Conservation (phyloP, 1,140 invertebrate species). For the Pseudobourletiella spinata region DNA sequence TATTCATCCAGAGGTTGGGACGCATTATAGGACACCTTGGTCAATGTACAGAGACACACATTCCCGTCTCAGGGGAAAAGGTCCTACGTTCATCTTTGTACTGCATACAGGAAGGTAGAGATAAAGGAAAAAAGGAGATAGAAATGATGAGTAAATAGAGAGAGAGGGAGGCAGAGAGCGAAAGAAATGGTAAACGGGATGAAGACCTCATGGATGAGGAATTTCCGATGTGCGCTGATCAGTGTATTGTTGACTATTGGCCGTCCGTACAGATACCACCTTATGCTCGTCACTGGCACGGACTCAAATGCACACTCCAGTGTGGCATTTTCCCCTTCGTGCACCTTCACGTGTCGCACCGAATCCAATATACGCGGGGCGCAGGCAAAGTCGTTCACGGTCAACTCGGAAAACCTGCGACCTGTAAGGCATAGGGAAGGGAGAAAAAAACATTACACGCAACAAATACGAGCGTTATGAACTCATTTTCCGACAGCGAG, state of each 20-base stretch:
- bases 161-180: too few relatives aligned
- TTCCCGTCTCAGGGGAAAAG: too few relatives aligned
- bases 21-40: too few relatives aligned
- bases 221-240: conserved; percentile 62
- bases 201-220: conserved; percentile 67
- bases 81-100: too few relatives aligned
- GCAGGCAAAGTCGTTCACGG: conserved; percentile 77
- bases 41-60: background rate
- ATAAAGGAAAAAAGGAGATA: background rate
- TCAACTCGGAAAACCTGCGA: conserved; percentile 57
- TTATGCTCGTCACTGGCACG: conserved; percentile 67
- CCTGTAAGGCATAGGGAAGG: conserved; percentile 28
- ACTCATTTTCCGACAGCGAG: too few relatives aligned
- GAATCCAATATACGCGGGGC: conserved; percentile 63
- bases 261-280: conserved; percentile 79
- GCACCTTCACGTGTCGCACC: conserved; percentile 63
- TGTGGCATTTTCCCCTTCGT: conserved; percentile 72
- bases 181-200: too few relatives aligned
- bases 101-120: background rate
- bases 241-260: conserved; percentile 64
- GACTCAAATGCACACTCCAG: conserved; percentile 68
- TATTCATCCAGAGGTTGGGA: too few relatives aligned
- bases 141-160: background rate
- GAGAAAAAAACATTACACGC: background rate
- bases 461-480: too few relatives aligned